Percentiles rank a stretch among this genome's conserved stretches.
phyloP scores from a whole-genome alignment of 2,888 invertebrate genomes.

The Carpatolechia fugitivella region DNA sequence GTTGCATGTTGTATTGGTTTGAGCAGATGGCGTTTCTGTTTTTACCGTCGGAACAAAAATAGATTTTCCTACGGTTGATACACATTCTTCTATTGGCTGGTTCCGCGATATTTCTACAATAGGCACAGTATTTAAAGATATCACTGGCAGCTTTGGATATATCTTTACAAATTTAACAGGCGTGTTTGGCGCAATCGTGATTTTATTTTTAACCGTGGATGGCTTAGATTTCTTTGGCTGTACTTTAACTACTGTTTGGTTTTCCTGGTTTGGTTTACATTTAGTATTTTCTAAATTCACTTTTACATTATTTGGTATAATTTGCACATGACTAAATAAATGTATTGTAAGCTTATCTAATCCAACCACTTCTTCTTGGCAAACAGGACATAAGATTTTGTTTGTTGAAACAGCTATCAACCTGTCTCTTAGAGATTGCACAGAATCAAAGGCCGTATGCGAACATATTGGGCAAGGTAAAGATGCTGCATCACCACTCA shows the following conservation, averaged over 20 bases:
- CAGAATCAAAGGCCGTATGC: conserved; percentile 84
- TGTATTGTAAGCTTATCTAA: conserved; percentile 92
- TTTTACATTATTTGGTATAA: conserved; percentile 43
- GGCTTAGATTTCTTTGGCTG: conserved; percentile 54
- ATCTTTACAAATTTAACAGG: conserved; percentile 71
- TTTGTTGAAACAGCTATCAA: conserved; percentile 87
- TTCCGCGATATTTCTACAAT: conserved; percentile 52
- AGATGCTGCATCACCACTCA: conserved; percentile 76
- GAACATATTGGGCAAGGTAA: conserved; percentile 88
- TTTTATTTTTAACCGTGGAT: conserved; percentile 63
- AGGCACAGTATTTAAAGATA: conserved; percentile 58
- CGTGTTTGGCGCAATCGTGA: conserved; percentile 35
- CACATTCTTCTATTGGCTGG: conserved; percentile 33
- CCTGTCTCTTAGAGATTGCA: conserved; percentile 84
- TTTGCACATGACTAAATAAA: conserved; percentile 84
- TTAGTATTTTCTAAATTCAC: conserved; percentile 29
- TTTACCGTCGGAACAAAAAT: conserved; percentile 42
- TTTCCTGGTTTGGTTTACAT: conserved; percentile 37
- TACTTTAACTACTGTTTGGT: conserved; percentile 30
- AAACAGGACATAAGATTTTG: conserved; percentile 87
- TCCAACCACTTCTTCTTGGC: conserved; percentile 85
- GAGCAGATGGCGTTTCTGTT: conserved; percentile 43
- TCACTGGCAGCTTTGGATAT: conserved; percentile 67
- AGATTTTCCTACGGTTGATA: conserved; percentile 34
- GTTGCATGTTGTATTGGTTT: conserved; percentile 75